Percentiles rank a stretch among this genome's conserved stretches.
phyloP scores from a whole-genome alignment of 2,888 invertebrate genomes.

The Alentia gelatinosa region DNA sequence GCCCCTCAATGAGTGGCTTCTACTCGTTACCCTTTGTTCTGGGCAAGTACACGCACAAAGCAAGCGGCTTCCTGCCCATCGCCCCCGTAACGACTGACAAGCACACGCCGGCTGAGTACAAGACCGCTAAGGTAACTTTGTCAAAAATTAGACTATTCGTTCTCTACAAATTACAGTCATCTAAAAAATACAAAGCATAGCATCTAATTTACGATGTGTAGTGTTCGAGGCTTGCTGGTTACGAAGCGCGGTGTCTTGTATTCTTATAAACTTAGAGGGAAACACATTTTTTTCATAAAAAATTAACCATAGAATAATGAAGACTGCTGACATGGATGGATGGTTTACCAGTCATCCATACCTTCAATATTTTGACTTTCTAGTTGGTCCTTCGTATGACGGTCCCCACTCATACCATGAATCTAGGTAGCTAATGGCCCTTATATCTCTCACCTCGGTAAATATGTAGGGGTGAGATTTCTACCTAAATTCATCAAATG shows the following conservation, averaged over 20 bases:
- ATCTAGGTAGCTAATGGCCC: too few species aligned
- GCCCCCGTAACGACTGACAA: constrained; percentile 79
- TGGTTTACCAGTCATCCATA: too few species aligned
- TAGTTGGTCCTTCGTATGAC: too few species aligned
- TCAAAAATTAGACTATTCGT: not conserved
- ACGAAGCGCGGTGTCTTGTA: not conserved
- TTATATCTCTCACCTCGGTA: too few species aligned
- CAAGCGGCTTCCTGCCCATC: constrained; percentile 80
- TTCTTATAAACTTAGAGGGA: too few species aligned
- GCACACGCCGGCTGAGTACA: constrained; percentile 66
- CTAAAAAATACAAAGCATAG: not conserved
- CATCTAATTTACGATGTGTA: not conserved
- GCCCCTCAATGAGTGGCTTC: constrained; percentile 82
- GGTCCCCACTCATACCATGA: too few species aligned
- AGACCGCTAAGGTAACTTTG: constrained; percentile 60
- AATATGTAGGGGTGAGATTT: too few species aligned
- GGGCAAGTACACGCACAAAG: constrained; percentile 66
- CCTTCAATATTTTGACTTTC: too few species aligned
- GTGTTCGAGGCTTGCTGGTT: not conserved
- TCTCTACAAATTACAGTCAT: not conserved
- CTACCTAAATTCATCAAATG: too few species aligned
- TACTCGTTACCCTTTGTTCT: constrained; percentile 81
- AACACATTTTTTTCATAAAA: too few species aligned
- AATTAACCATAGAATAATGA: too few species aligned
- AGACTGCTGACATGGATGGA: too few species aligned